A percentile compares a stretch with the other conserved stretches of the same genome.
Conservation (phyloP, 2,113 vertebrate species). For the Marcusenius ussheri region DNA sequence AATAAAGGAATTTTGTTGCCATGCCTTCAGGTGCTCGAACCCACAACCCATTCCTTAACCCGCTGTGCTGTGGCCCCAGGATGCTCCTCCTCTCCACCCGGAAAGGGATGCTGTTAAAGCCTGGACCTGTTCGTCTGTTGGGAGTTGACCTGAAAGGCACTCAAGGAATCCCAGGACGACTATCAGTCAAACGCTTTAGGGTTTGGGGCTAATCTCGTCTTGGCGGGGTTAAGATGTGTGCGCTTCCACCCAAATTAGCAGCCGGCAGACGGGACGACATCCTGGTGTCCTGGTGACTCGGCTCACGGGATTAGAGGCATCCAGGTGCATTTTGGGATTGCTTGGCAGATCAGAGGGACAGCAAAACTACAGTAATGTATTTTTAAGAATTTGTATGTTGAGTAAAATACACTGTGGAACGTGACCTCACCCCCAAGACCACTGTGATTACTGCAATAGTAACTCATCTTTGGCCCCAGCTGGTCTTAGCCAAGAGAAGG, state of each 20-base stretch:
- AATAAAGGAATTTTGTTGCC: not conserved
- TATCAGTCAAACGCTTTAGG: conserved; percentile 48
- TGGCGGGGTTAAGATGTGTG: conserved; percentile 54
- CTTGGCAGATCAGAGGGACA: not conserved
- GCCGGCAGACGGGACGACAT: conserved; percentile 38
- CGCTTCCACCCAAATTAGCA: conserved; percentile 57
- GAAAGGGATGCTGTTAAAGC: not conserved
- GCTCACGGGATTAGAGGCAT: not conserved
- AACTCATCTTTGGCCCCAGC: not conserved
- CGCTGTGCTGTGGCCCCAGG: not conserved
- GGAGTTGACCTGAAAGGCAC: not conserved
- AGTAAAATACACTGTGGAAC: not conserved
- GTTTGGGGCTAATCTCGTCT: conserved; percentile 53
- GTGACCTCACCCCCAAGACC: not conserved
- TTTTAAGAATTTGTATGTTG: not conserved
- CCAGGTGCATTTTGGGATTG: not conserved
- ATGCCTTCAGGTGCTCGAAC: not conserved
- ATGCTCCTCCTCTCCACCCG: not conserved
- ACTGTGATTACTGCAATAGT: not conserved
- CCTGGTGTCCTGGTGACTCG: not conserved
- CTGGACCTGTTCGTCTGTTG: not conserved
- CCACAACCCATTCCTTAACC: not conserved
- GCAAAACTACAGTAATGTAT: not conserved
- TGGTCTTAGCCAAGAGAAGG: not conserved
- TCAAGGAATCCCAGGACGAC: conserved; percentile 36